phyloP scores from a whole-genome alignment of 2,888 invertebrate species.

The Lithodes maja region DNA sequence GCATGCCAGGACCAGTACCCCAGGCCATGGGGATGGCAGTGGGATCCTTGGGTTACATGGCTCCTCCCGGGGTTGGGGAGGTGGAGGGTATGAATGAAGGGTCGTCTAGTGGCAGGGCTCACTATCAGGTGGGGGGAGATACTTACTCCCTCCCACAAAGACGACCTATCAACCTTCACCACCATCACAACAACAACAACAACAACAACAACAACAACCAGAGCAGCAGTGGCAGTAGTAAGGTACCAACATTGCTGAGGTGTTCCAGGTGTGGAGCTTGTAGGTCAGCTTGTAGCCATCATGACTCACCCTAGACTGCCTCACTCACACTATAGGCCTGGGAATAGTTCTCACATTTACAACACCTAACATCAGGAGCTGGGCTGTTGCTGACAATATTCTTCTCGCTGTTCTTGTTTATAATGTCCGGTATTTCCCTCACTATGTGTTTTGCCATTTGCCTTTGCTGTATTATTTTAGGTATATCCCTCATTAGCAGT shows the following conservation, averaged over 20 bases:
- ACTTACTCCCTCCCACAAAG: conserved; percentile 61
- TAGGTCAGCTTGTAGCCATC: conserved; percentile 20
- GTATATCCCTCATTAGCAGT: no score
- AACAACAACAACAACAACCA: conserved; percentile 1
- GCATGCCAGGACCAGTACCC: background rate
- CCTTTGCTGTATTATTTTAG: no score
- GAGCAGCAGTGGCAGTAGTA: conserved; percentile 5
- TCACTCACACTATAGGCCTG: conserved; percentile 32
- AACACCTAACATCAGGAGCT: conserved; percentile 27
- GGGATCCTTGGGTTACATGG: background rate
- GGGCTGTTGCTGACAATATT: background rate
- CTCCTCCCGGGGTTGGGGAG: conserved; percentile 13
- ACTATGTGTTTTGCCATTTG: no score
- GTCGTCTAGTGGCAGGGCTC: conserved; percentile 35
- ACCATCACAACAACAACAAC: conserved; percentile 11
- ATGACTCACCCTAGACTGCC: conserved; percentile 23
- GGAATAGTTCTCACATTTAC: conserved; percentile 22
- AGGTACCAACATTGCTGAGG: conserved; percentile 1
- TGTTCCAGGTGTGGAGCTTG: background rate
- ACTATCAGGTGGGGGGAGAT: conserved; percentile 65
- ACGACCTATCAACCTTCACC: conserved; percentile 30
- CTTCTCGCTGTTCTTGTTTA: background rate
- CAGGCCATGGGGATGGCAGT: background rate
- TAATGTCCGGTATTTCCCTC: background rate
- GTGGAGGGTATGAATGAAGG: conserved; percentile 38